These are phyloP conservation scores for Intellagama lesueurii DNA, from an alignment of 2,797 vertebrate species.

Conservation along the genomic window DNA sequence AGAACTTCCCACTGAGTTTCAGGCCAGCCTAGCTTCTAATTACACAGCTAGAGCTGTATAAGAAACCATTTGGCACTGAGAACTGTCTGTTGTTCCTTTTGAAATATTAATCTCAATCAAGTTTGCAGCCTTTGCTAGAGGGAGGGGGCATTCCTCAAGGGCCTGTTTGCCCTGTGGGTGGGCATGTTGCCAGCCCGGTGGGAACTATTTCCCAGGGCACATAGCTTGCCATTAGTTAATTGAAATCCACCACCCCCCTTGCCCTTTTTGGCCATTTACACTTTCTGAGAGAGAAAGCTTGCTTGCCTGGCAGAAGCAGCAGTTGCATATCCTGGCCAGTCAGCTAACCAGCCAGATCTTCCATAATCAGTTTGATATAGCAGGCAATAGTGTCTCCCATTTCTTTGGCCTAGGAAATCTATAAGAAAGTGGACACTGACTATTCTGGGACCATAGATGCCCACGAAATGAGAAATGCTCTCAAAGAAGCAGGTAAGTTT, in stretches of 20 bases:
- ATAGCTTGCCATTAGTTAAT: constrained; percentile 41
- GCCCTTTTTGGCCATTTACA: constrained; percentile 14
- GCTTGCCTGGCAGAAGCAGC: constrained; percentile 1
- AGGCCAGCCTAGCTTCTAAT: constrained; percentile 48
- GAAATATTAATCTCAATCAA: constrained; percentile 49
- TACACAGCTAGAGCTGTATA: constrained; percentile 23
- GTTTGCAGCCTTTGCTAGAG: constrained; percentile 45
- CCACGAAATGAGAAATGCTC: constrained; percentile 85
- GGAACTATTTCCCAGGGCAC: constrained; percentile 11
- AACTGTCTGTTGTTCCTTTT: constrained; percentile 48
- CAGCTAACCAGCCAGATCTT: not conserved
- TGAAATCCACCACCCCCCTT: not conserved
- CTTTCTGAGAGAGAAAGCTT: constrained; percentile 26
- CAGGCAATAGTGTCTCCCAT: fast-evolving
- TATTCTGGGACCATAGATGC: constrained; percentile 84
- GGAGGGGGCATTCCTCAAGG: constrained; percentile 54
- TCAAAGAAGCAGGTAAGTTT: constrained; percentile 84
- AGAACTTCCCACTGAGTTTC: constrained; percentile 16
- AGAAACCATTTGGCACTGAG: constrained; percentile 44
- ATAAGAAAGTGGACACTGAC: constrained; percentile 81
- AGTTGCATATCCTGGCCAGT: not conserved
- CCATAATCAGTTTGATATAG: not conserved
- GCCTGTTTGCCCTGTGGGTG: constrained; percentile 44
- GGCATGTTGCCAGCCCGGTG: constrained; percentile 52
- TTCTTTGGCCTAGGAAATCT: constrained; percentile 79